Base-by-base conservation (phyloP, 2,888 invertebrate species). In the Synanthedon myopaeformis region DNA sequence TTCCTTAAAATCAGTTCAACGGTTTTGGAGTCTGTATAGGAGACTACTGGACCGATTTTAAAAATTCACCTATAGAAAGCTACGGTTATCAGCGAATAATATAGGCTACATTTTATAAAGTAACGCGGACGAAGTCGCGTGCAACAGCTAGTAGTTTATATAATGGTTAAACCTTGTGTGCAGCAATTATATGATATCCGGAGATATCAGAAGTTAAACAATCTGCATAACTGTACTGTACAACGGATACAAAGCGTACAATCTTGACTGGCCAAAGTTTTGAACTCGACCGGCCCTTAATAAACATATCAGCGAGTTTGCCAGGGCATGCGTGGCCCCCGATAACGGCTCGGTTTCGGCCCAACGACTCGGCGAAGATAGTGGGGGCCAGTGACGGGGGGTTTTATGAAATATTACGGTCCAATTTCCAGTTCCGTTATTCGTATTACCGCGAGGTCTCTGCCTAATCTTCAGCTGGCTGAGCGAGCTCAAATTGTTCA, bases 401-500 rank as follows among this genome's bases (percentile, higher is more conserved):
- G 70, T 65, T 69, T 76, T 79, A 78, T 80, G 79, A 80, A 79
- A 79, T 81, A 81, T 77, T 74, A 76, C 70, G 76, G 78, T 66
- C 63, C 67, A 70, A 69, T 67, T 68, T 63, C 63, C 62, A 69
- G 57, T 55, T 62, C 71, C 74, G 72, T 74, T 75, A 71, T 69
- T 68, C 66, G 73, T 75, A 75, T 76, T 77, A 78, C 65, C 63
- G 23, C 23, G 67, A 70, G 65, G 63, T 62, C 62, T 62, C 61
- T 54, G 64, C 73, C 69, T 79, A 79, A 80, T 79, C 79, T 76
- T 71, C 69, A 57, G 70, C 70, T 66, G 74, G 76, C 74, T 76
- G 64, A 63, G 57, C 48, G 19, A 45, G 62, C 67, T 42, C 45
- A 61, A 72, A 76, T 74, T 71, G 74, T 70, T 74, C 76, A 73